phyloP scores from a whole-genome alignment of 2,888 invertebrate species.

The Fragum sueziense region DNA sequence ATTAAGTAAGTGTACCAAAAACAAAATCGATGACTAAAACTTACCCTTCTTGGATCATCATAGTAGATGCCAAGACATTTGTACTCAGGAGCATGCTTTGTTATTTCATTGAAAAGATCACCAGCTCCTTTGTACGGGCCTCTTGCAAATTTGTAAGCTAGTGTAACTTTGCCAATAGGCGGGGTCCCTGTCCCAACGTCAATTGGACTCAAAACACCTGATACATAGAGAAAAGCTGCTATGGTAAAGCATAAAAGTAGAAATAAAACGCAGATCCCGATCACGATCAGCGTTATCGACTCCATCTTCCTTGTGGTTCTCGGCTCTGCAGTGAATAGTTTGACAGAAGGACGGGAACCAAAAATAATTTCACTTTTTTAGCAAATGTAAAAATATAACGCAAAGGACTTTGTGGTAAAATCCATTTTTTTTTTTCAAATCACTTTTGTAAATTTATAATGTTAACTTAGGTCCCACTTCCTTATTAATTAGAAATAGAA shows the following conservation, averaged over 20 bases:
- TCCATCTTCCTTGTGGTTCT: conserved; percentile 57
- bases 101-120: conserved; percentile 81
- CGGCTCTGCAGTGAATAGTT: neutral
- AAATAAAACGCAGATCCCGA: conserved; percentile 71
- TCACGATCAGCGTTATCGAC: conserved; percentile 65
- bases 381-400: neutral
- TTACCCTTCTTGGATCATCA: conserved; percentile 82
- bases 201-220: conserved; percentile 79
- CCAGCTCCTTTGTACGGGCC: conserved; percentile 83
- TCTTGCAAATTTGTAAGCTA: conserved; percentile 82
- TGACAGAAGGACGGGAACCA: neutral
- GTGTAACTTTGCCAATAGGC: conserved; percentile 75
- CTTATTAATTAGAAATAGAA: too few relatives aligned
- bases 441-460: too few relatives aligned
- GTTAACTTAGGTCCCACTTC: too few relatives aligned
- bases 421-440: too few relatives aligned
- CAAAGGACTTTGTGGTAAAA: neutral
- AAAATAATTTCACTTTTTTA: neutral
- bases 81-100: conserved; percentile 79
- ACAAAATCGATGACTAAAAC: too few relatives aligned
- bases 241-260: conserved; percentile 77
- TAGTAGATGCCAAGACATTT: conserved; percentile 83
- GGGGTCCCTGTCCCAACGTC: conserved; percentile 81
- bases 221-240: conserved; percentile 73
- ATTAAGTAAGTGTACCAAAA: too few relatives aligned